A percentile compares a stretch with the other conserved stretches of the same genome.
phyloP scores from a whole-genome alignment of 2,113 vertebrate species.

The Pteronura brasiliensis region DNA sequence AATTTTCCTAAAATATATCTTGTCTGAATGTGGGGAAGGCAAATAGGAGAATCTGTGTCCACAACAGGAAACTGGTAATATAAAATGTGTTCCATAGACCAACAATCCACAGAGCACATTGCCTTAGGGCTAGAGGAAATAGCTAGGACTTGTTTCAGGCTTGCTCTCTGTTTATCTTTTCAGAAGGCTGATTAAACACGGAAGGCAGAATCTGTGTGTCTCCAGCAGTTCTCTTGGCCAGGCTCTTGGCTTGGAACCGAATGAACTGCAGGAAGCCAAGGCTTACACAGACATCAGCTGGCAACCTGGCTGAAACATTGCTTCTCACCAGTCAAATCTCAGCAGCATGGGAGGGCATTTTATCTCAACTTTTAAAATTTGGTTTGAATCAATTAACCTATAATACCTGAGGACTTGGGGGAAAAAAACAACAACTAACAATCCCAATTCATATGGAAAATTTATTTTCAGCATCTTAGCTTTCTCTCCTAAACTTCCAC shows the following conservation, averaged over 20 bases:
- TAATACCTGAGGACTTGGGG: neutral
- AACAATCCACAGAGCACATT: neutral
- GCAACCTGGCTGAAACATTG: neutral
- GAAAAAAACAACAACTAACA: neutral
- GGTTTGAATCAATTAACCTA: slow-evolving; percentile 1
- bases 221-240: neutral
- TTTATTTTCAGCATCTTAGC: neutral
- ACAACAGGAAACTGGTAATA: neutral
- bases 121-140: neutral
- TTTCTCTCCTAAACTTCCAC: neutral
- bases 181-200: neutral
- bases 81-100: neutral
- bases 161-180: neutral
- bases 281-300: neutral
- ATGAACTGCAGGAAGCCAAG: neutral
- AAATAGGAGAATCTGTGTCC: neutral
- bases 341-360: neutral
- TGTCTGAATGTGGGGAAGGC: neutral
- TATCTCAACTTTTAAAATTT: neutral
- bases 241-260: neutral
- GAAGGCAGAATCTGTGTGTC: neutral
- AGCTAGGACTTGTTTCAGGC: neutral
- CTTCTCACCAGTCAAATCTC: neutral
- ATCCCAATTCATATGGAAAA: neutral
- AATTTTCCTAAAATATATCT: neutral